Percentiles rank a stretch among this genome's conserved stretches.
phyloP scores from a whole-genome alignment of 2,797 vertebrate genomes.

The Lacerta bilineata region DNA sequence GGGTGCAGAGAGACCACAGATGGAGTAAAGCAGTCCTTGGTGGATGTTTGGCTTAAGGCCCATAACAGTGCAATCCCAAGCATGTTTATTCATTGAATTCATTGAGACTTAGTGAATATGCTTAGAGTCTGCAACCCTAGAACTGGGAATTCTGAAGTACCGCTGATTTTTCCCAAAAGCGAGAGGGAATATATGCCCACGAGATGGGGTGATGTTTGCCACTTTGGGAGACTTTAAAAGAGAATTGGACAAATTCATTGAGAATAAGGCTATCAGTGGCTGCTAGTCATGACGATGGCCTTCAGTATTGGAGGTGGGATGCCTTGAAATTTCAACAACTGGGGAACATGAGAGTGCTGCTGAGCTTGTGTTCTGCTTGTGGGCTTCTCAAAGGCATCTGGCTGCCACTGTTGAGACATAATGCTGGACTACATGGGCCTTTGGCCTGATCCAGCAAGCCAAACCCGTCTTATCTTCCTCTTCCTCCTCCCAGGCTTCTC shows the following conservation, averaged over 20 bases:
- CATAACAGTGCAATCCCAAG: not conserved
- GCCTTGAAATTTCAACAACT: too few relatives aligned
- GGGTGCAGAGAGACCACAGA: not conserved
- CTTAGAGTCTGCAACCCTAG: not conserved
- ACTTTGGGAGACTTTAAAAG: too few relatives aligned
- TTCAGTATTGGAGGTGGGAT: too few relatives aligned
- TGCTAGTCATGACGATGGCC: too few relatives aligned
- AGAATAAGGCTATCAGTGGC: too few relatives aligned
- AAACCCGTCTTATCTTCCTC: constrained; percentile 1
- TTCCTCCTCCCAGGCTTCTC: constrained; percentile 87
- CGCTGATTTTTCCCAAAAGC: not conserved
- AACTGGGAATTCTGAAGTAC: not conserved
- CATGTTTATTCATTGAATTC: not conserved
- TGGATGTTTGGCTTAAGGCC: not conserved
- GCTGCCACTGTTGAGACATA: not conserved
- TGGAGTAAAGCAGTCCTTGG: not conserved
- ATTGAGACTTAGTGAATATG: not conserved
- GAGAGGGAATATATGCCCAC: not conserved
- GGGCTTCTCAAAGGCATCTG: not conserved
- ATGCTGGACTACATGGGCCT: not conserved
- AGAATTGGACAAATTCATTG: too few relatives aligned
- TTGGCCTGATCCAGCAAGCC: not conserved
- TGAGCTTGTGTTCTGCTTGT: not conserved
- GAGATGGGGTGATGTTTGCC: too few relatives aligned
- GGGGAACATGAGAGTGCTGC: too few relatives aligned